These are phyloP conservation scores for Philypnodon macrostomus DNA, from an alignment of 2,797 vertebrate genomes.

Conservation along the genomic window DNA sequence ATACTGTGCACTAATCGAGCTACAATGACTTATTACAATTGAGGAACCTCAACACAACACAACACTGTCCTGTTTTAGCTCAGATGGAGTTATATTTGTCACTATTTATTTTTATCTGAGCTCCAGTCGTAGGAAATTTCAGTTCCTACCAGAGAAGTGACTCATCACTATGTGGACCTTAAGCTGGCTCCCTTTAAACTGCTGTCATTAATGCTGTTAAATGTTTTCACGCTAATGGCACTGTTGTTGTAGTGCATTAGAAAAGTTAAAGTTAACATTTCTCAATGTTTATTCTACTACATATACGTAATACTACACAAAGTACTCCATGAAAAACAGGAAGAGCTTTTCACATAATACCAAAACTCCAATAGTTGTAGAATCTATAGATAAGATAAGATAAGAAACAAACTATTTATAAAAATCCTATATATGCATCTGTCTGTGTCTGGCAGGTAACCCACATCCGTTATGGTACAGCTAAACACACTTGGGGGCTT, in stretches of 20 bases:
- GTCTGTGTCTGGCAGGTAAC: background rate
- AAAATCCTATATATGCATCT: background rate
- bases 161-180: constrained; percentile 22
- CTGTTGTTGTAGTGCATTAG: no score
- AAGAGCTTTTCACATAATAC: background rate
- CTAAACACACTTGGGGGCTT: background rate
- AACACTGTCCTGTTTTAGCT: background rate
- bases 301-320: background rate
- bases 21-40: no score
- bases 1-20: background rate
- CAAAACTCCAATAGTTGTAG: no score
- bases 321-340: background rate
- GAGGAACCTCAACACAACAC: no score
- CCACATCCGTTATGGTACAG: background rate
- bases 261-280: no score
- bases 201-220: background rate
- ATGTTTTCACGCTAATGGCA: no score
- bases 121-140: constrained; percentile 7
- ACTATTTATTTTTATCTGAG: constrained; percentile 17
- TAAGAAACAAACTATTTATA: no score
- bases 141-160: constrained; percentile 23
- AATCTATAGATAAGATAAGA: no score
- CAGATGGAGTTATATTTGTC: constrained; percentile 7
- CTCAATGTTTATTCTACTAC: no score
- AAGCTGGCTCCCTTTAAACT: background rate